A percentile compares a stretch with the other conserved stretches of the same genome.
phyloP scores from a whole-genome alignment of 2,797 vertebrate genomes.

The Karalla daura region DNA sequence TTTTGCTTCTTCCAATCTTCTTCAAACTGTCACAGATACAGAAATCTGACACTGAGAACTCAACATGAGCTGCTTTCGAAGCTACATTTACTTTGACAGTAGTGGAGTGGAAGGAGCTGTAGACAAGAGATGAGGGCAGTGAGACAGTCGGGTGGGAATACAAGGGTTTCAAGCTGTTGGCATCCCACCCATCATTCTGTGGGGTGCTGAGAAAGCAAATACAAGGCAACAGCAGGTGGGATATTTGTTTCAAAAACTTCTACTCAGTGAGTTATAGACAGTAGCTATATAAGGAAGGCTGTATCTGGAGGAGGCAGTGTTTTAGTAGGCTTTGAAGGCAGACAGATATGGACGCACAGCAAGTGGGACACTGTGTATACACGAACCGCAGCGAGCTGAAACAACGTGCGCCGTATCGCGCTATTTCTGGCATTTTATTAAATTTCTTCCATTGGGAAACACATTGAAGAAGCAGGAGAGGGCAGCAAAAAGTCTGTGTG shows the following conservation, averaged over 20 bases:
- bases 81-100: constrained; percentile 29
- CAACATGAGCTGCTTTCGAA: constrained; percentile 8
- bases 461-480: background rate
- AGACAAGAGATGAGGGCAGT: constrained; percentile 22
- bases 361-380: constrained; percentile 19
- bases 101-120: constrained; percentile 22
- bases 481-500: constrained; percentile 5
- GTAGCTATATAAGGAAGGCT: constrained; percentile 11
- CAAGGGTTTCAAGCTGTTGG: constrained; percentile 6
- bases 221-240: constrained; percentile 28
- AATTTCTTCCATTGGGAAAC: constrained; percentile 23
- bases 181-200: constrained; percentile 12
- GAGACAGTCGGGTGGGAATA: constrained; percentile 32
- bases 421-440: constrained; percentile 47
- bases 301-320: constrained; percentile 17
- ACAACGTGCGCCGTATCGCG: constrained; percentile 23
- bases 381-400: constrained; percentile 39
- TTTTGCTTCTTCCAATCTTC: constrained; percentile 2
- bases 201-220: constrained; percentile 39
- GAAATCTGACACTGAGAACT: background rate
- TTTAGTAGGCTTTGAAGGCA: constrained; percentile 43
- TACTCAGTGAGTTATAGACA: constrained; percentile 36
- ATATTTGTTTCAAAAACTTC: constrained; percentile 40
- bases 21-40: constrained; percentile 5
- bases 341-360: constrained; percentile 30